Percentiles rank a stretch among this genome's conserved stretches.
These are phyloP conservation scores for Yoshiicerus persimilis DNA, from an alignment of 1,140 invertebrate genomes.

Conservation along the genomic window DNA sequence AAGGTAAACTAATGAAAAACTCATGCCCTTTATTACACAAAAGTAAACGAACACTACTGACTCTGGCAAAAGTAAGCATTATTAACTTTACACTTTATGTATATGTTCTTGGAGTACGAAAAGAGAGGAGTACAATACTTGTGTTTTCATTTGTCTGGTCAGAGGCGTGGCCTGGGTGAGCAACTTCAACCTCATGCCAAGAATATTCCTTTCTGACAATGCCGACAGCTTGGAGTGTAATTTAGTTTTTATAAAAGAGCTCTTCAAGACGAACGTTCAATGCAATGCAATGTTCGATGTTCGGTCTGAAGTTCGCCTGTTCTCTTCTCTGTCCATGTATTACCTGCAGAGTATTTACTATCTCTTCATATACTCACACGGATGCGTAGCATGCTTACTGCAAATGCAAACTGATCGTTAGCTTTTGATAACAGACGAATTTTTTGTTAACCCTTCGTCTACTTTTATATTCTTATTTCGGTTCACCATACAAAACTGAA, in stretches of 20 bases:
- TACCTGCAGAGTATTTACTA: not conserved
- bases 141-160: not conserved
- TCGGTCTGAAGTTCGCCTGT: not conserved
- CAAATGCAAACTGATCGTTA: not conserved
- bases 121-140: not conserved
- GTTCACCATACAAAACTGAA: not conserved
- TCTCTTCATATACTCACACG: not conserved
- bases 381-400: not conserved
- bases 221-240: conserved; percentile 25
- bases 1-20: too few relatives aligned
- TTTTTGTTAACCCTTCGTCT: not conserved
- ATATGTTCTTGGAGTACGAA: too few relatives aligned
- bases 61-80: too few relatives aligned
- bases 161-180: not conserved
- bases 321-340: not conserved
- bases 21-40: too few relatives aligned
- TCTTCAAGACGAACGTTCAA: not conserved
- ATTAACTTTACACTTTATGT: not conserved
- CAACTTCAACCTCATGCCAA: not conserved
- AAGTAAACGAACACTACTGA: too few relatives aligned
- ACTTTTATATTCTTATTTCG: not conserved
- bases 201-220: not conserved
- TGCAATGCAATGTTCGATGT: not conserved
- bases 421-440: conserved; percentile 17
- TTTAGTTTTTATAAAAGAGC: conserved; percentile 16